Percentiles rank a stretch among this genome's conserved stretches.
Evolutionary conservation across 1,140 invertebrate genomes (phyloP).

Genomic region (Muscidifurax raptorellus): DNA sequence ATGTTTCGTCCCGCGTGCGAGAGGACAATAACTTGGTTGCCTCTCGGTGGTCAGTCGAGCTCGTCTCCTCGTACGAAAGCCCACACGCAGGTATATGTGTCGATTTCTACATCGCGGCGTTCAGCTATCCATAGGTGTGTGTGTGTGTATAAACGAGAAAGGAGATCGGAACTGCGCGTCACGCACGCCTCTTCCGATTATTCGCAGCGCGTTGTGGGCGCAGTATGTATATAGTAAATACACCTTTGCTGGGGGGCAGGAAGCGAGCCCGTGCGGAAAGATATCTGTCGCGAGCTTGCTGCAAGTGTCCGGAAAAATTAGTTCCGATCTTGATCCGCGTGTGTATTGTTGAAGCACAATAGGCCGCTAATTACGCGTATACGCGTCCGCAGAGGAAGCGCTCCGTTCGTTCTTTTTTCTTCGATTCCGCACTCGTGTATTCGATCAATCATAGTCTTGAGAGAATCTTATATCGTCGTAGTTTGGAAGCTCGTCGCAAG

Average conservation of each 20-base stretch:
- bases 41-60: conserved; percentile 69
- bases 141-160: too few species aligned
- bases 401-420: background rate
- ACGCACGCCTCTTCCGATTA: conserved; percentile 64
- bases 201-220: background rate
- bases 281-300: conserved; percentile 43
- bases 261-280: conserved; percentile 38
- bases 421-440: background rate
- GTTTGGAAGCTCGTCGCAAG: too few species aligned
- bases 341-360: background rate
- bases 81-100: conserved; percentile 53
- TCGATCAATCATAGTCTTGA: background rate
- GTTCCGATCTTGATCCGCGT: conserved; percentile 49
- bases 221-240: background rate
- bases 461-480: too few species aligned
- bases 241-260: background rate
- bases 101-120: conserved; percentile 8
- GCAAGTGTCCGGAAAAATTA: conserved; percentile 40
- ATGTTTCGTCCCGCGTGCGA: conserved; percentile 65
- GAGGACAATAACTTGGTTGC: conserved; percentile 67
- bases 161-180: conserved; percentile 67
- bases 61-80: conserved; percentile 69
- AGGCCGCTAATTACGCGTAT: background rate
- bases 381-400: conserved; percentile 19
- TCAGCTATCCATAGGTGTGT: too few species aligned